Conservation (phyloP, 2,888 invertebrate species). For the Clivina fossor region DNA sequence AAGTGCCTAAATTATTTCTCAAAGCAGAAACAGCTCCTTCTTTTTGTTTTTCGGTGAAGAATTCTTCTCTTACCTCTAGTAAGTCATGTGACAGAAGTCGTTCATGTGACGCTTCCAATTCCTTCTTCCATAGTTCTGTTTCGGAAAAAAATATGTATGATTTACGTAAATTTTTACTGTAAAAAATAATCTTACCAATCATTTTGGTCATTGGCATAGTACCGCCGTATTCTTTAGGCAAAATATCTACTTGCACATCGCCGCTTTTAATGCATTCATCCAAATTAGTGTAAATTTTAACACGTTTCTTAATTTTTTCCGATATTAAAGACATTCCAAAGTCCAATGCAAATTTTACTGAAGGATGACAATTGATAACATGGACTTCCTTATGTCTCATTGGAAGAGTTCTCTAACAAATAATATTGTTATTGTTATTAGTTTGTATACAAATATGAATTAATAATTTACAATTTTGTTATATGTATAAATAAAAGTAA, state of each 20-base stretch:
- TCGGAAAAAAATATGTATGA: neutral
- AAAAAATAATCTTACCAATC: constrained; percentile 63
- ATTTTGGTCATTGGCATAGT: constrained; percentile 80
- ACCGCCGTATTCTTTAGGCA: constrained; percentile 83
- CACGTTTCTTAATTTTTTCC: constrained; percentile 73
- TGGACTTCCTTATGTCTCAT: constrained; percentile 80
- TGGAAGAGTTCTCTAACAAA: constrained; percentile 69
- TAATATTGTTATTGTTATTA: constrained; percentile 13
- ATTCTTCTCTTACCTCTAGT: constrained; percentile 67
- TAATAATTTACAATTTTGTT: neutral
- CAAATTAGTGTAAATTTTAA: constrained; percentile 64
- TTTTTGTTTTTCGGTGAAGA: constrained; percentile 70
- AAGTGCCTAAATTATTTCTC: constrained; percentile 60
- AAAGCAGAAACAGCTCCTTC: constrained; percentile 76
- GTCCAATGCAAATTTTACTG: constrained; percentile 74
- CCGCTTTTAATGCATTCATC: constrained; percentile 58
- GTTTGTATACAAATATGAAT: neutral
- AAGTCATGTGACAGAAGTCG: constrained; percentile 67
- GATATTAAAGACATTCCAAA: constrained; percentile 77
- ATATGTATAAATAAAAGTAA: neutral
- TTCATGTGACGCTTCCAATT: constrained; percentile 62
- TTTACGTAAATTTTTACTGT: neutral
- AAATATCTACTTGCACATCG: constrained; percentile 51
- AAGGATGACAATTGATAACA: constrained; percentile 72
- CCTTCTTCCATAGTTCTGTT: constrained; percentile 69